Evolutionary conservation across 2,797 vertebrate species (phyloP), one percentile per base, ranked within the genome.

Genomic region (Acestrorhynchus altus): DNA sequence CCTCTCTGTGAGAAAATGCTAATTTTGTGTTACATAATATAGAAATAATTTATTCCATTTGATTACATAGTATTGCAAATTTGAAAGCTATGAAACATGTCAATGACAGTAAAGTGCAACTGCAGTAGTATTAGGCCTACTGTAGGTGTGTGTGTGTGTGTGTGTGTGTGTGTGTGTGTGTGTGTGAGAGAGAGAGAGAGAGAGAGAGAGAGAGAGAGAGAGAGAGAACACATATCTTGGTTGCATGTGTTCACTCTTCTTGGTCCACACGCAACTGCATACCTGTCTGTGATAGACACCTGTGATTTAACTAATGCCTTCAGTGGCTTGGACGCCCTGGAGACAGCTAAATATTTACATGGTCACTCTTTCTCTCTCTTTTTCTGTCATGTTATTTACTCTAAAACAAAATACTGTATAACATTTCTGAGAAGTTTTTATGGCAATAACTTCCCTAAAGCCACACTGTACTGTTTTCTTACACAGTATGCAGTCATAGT

Each of bases 341-440:
- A 89, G 87, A 92, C 86, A 86, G 54, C 77, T 81, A 86, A 86
- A 87, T 90, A 88, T 88, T 90, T 82, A 84, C 78, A 22, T 44
- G 60, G 78, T 77, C 70, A 81, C 39, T 77, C 56, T 54, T 61
- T 64, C 10, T 22, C 52, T 57, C 40, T 26, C 24, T 49, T 16
- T n/a, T 4, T 63, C 16, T n/a, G 11, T 24, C 56, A 26, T 28
- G 28, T 16, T 60, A 35, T 4, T 35, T 18, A 59, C 31, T 9
- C 16, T 35, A 11, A 67, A 18, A 42, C 24, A 16, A 56, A 78
- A 61, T 35, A 61, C 47, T 39, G 56, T 26, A n/a, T 9, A 12
- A 0, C 40, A 46, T 7, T 12, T 15, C 40, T 44, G 12, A 52
- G n/a, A 22, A 6, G 1, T 63, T 40, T 2, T 13, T 6, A n/a